Evolutionary conservation across 2,113 vertebrate genomes (phyloP), one percentile per base, ranked within the genome.

Genomic region (Lutjanus erythropterus): DNA sequence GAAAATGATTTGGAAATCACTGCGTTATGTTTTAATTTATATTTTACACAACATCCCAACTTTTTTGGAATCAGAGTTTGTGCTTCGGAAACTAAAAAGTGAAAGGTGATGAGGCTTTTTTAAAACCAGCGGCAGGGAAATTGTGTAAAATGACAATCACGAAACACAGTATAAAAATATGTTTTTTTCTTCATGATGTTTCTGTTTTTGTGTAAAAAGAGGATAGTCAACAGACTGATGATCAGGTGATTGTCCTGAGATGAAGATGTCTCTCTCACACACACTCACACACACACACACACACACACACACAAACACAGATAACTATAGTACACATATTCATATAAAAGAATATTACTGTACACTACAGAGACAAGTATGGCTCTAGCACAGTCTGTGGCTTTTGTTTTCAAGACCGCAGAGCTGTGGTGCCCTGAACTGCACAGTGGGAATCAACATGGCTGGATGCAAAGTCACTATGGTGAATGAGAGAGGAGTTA

Each of bases 211-310:
- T 78, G 64, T 71, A 76, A 79, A 87, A 88, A 47, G 19, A 77
- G 81, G 37, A 41, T 61, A 25, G 15, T 37, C 27, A 44, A 72
- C 59, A 71, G 21, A 68, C 49, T 27, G 55, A 71, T 80, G 71
- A 75, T 71, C 35, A 80, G 78, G 80, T 79, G 58, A 70, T 62
- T 59, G 69, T 90, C 90, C 88, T 93, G 88, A 91, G 87, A 90
- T 90, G 90, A 83, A 67, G 61, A 76, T 80, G 68, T 75, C 68
- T 14, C 77, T 64, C 52, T 60, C 67, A 49, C 19, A 42, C 35
- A 56, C 39, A 61, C 39, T 53, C 53, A 60, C 29, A 59, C 52
- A 71, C 25, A 78, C 33, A 35, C 70, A 18, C 78, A 71, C 59
- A 47, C 0, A 33, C 37, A 53, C 42, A 56, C 39, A 62, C 31